phyloP scores from a whole-genome alignment of 2,113 vertebrate species.

The Climacteris rufus region DNA sequence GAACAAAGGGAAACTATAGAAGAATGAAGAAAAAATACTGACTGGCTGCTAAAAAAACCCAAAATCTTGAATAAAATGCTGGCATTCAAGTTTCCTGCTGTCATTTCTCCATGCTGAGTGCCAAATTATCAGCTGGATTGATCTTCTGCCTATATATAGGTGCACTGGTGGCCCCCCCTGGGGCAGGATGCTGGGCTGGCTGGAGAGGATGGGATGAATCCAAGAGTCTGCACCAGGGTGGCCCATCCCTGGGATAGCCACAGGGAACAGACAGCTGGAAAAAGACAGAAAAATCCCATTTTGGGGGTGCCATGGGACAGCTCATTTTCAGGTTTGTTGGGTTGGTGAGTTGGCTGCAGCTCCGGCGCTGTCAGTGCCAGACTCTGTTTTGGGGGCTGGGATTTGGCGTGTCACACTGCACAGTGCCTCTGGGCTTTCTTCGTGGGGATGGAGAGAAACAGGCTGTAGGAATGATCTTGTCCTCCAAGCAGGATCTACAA shows the following conservation, averaged over 20 bases:
- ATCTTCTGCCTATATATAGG: not conserved
- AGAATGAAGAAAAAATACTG: not conserved
- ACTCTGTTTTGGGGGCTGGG: not conserved
- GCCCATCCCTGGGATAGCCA: not conserved
- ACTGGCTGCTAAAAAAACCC: not conserved
- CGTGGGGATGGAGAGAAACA: not conserved
- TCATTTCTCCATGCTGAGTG: not conserved
- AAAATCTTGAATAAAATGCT: not conserved
- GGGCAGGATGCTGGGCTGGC: not conserved
- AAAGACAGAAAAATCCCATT: not conserved
- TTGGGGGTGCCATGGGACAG: not conserved
- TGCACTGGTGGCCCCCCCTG: not conserved
- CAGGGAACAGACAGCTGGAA: not conserved
- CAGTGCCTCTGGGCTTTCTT: accelerated
- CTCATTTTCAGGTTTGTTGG: accelerated
- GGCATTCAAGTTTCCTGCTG: not conserved
- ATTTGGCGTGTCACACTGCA: accelerated
- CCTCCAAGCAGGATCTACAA: not conserved
- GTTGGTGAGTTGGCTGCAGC: not conserved
- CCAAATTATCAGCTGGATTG: not conserved
- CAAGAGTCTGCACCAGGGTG: not conserved
- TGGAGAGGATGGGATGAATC: not conserved
- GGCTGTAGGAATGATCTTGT: too few species aligned
- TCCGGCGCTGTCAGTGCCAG: not conserved
- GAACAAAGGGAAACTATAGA: not conserved